A percentile compares a stretch with the other conserved stretches of the same genome.
These are phyloP conservation scores for Cebuella pygmaea DNA, from an alignment of 2,797 vertebrate species.

Conservation along the genomic window DNA sequence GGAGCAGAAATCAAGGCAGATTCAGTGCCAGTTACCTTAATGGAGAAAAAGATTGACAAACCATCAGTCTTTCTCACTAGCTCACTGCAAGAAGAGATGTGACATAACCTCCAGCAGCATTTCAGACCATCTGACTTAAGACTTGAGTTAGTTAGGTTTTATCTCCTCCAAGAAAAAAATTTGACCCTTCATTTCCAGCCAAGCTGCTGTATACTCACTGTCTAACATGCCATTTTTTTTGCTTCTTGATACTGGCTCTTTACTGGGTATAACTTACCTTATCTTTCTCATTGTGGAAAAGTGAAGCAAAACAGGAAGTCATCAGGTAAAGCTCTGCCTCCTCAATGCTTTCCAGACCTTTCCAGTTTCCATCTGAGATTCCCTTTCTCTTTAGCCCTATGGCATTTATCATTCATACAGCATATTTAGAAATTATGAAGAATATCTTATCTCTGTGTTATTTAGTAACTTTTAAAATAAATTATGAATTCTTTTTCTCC, in stretches of 20 bases:
- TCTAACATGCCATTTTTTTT: not conserved
- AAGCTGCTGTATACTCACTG: not conserved
- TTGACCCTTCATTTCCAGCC: not conserved
- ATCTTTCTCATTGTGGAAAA: not conserved
- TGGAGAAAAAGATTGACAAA: not conserved
- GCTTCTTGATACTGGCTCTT: not conserved
- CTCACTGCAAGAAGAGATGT: not conserved
- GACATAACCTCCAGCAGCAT: not conserved
- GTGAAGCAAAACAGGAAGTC: not conserved
- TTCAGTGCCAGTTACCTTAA: not conserved
- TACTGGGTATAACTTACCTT: not conserved
- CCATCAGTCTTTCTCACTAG: not conserved
- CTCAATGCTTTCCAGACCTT: not conserved
- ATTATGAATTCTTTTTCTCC: not conserved
- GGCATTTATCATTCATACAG: not conserved
- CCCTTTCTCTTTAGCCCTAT: not conserved
- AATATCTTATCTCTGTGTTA: not conserved
- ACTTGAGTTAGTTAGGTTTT: not conserved
- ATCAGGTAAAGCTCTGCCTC: not conserved
- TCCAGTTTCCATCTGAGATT: not conserved
- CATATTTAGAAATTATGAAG: not conserved
- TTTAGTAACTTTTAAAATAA: conserved; percentile 9
- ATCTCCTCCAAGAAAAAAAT: not conserved
- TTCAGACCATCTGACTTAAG: not conserved
- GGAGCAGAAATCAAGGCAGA: not conserved